Evolutionary conservation across 2,888 invertebrate species (phyloP).

Genomic region (Pecten maximus): DNA sequence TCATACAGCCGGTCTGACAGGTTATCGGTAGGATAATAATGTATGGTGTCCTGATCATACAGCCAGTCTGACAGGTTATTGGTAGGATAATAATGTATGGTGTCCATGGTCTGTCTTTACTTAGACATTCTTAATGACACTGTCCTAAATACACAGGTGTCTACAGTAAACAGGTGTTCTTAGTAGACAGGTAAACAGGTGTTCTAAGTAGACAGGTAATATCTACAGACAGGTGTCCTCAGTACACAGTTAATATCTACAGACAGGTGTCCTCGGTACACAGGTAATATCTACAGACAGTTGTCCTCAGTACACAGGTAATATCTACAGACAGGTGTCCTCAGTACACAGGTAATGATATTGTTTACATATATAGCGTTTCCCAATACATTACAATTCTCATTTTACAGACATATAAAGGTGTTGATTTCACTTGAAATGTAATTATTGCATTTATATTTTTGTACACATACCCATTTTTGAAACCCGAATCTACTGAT

Average conservation of each 20-base stretch:
- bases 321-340: background rate
- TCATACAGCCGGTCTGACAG: too few relatives aligned
- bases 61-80: too few relatives aligned
- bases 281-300: too few relatives aligned
- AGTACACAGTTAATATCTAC: background rate
- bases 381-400: background rate
- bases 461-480: background rate
- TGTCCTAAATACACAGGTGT: background rate
- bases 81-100: too few relatives aligned
- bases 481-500: slow-evolving; percentile 9
- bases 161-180: background rate
- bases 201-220: too few relatives aligned
- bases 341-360: background rate
- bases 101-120: too few relatives aligned
- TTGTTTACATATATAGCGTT: background rate
- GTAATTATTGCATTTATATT: background rate
- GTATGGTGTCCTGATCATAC: too few relatives aligned
- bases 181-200: background rate
- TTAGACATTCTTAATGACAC: too few relatives aligned
- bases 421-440: background rate
- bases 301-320: background rate
- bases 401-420: background rate
- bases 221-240: background rate
- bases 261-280: background rate
- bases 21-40: too few relatives aligned